Percentiles rank a stretch among this genome's conserved stretches.
Conservation (phyloP, 2,888 invertebrate species). For the Lasioglossum villosulum region DNA sequence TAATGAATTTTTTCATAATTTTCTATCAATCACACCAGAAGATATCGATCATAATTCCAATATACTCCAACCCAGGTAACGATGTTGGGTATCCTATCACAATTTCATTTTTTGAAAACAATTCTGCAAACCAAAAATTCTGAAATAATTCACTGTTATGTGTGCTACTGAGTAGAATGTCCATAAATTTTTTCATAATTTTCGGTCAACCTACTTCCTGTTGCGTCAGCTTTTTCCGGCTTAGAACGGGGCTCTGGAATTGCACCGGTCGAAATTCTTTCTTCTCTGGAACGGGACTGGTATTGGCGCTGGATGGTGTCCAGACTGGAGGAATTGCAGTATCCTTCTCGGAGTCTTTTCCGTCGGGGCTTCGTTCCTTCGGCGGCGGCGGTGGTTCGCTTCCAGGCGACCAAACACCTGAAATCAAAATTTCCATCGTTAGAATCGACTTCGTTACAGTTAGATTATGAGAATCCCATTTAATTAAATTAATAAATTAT, state of each 20-base stretch:
- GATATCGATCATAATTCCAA: no score
- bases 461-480: no score
- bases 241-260: conserved; percentile 89
- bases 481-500: no score
- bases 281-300: conserved; percentile 90
- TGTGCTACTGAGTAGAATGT: no score
- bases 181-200: no score
- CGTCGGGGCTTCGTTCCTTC: conserved; percentile 83
- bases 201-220: conserved; percentile 77
- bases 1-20: no score
- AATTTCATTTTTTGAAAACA: no score
- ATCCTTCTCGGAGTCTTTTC: conserved; percentile 85
- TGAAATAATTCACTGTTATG: no score
- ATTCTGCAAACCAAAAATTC: no score
- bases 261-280: conserved; percentile 93
- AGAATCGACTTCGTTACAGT: background rate
- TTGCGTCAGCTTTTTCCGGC: conserved; percentile 85
- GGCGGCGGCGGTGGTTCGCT: conserved; percentile 81
- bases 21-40: no score
- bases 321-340: conserved; percentile 90
- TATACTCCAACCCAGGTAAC: no score
- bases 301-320: conserved; percentile 90
- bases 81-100: no score
- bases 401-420: conserved; percentile 89
- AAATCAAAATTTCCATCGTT: conserved; percentile 43